Evolutionary conservation across 2,113 vertebrate species (phyloP).

Genomic region (Hiodon tergisus): DNA sequence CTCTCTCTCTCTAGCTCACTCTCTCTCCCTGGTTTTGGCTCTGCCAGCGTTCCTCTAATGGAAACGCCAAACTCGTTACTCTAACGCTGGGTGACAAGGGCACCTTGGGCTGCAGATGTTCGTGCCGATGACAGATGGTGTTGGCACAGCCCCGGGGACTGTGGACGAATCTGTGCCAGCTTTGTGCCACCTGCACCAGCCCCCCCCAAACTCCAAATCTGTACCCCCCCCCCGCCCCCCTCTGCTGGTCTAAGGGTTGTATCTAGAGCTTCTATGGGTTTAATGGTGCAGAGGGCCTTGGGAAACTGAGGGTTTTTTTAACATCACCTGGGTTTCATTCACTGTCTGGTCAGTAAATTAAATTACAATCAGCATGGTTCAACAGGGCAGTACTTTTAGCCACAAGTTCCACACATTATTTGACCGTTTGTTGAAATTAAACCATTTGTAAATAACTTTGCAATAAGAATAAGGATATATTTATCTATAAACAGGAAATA

Average conservation of each 20-base stretch:
- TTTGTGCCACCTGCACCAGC: constrained; percentile 56
- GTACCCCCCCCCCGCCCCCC: background rate
- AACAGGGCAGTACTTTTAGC: too few relatives aligned
- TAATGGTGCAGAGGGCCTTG: too few relatives aligned
- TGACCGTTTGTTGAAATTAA: too few relatives aligned
- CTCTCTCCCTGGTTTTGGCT: constrained; percentile 23
- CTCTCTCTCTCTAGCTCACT: background rate
- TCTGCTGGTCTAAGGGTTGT: background rate
- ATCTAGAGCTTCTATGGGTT: too few relatives aligned
- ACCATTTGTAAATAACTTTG: too few relatives aligned
- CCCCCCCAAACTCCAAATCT: constrained; percentile 1
- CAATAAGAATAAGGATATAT: too few relatives aligned
- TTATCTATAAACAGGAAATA: too few relatives aligned
- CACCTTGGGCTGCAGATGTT: constrained; percentile 81
- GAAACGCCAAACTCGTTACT: constrained; percentile 60
- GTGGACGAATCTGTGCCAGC: constrained; percentile 59
- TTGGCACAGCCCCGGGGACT: constrained; percentile 58
- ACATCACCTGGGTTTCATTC: too few relatives aligned
- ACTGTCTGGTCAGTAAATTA: too few relatives aligned
- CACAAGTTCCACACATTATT: too few relatives aligned
- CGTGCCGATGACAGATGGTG: constrained; percentile 70
- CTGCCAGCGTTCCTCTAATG: constrained; percentile 54
- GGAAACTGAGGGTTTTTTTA: too few relatives aligned
- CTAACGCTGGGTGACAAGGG: constrained; percentile 72
- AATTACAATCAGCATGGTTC: too few relatives aligned